Evolutionary conservation across 2,797 vertebrate genomes (phyloP).

Genomic region (Tokudaia muenninki): DNA sequence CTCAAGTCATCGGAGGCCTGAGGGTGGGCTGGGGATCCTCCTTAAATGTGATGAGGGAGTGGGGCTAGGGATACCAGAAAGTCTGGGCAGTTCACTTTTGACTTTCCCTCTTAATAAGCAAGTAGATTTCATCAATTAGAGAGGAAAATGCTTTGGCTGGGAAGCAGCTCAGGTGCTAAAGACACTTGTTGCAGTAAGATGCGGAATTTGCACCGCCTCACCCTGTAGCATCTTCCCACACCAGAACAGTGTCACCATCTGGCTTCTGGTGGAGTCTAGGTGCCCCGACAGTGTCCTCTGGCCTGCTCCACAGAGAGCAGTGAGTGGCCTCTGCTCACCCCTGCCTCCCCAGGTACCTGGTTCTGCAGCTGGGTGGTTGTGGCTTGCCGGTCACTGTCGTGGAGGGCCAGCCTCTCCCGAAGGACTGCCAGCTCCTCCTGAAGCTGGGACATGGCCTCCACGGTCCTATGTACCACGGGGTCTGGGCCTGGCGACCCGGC

Average conservation of each 20-base stretch:
- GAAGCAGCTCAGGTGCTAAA: neutral
- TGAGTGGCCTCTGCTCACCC: neutral
- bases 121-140: neutral
- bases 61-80: neutral
- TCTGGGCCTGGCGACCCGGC: constrained; percentile 61
- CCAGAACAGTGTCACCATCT: neutral
- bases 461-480: constrained; percentile 86
- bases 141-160: neutral
- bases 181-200: neutral
- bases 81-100: neutral
- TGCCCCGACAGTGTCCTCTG: fast-evolving
- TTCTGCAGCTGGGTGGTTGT: constrained; percentile 89
- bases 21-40: neutral
- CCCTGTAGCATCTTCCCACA: neutral
- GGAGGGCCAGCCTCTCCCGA: constrained; percentile 85
- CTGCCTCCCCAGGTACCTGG: constrained; percentile 89
- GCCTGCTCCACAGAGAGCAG: neutral
- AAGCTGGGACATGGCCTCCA: constrained; percentile 87
- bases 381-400: constrained; percentile 88
- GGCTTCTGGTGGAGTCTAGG: neutral
- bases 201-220: neutral
- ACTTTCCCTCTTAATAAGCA: neutral
- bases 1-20: neutral
- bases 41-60: neutral
- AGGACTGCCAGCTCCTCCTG: constrained; percentile 87